Evolutionary conservation across 2,888 invertebrate genomes (phyloP).

Genomic region (Eilema sororculum): DNA sequence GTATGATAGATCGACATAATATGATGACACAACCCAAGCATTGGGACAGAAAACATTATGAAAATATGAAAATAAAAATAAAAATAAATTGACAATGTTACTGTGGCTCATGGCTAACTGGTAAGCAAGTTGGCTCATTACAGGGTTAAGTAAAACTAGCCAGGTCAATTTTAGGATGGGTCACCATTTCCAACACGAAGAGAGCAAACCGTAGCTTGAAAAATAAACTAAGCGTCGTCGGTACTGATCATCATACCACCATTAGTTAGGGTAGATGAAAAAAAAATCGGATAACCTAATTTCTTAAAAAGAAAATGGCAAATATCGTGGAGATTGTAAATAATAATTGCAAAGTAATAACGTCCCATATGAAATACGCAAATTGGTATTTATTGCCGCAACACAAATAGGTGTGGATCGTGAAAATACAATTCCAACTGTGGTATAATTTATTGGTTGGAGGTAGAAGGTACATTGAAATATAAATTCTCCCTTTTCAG

Average conservation of each 20-base stretch:
- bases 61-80: background rate
- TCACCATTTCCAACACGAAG: no score
- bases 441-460: slow-evolving; percentile 37
- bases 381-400: slow-evolving; percentile 45
- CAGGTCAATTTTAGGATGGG: no score
- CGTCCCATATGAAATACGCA: slow-evolving; percentile 25
- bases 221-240: no score
- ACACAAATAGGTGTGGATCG: slow-evolving; percentile 34
- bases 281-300: background rate
- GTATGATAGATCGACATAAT: slow-evolving; percentile 61
- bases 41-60: background rate
- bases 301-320: slow-evolving; percentile 3
- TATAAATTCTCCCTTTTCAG: slow-evolving; percentile 36
- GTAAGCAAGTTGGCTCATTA: no score
- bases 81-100: background rate
- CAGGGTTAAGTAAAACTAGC: no score
- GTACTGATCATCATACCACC: no score
- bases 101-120: no score
- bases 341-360: slow-evolving; percentile 27
- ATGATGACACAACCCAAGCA: slow-evolving; percentile 29
- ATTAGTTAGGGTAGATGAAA: no score
- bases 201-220: no score
- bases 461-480: slow-evolving; percentile 36
- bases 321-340: slow-evolving; percentile 20
- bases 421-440: slow-evolving; percentile 39